Percentiles rank a stretch among this genome's conserved stretches.
These are phyloP conservation scores for Bombus balteatus DNA, from an alignment of 1,140 invertebrate genomes.

Conservation along the genomic window DNA sequence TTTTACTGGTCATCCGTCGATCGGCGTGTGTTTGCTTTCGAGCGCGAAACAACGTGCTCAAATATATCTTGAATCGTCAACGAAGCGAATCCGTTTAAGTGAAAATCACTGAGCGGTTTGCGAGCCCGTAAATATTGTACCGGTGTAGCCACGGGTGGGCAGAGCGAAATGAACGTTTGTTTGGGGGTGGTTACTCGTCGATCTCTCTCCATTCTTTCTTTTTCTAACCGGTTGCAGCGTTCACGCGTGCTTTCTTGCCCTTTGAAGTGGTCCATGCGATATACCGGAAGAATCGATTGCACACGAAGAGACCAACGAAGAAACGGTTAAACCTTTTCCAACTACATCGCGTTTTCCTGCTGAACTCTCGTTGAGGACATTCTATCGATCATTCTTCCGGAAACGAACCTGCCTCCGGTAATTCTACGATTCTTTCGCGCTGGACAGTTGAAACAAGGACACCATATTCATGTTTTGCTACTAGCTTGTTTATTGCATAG, in stretches of 20 bases:
- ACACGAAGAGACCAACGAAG: constrained; percentile 66
- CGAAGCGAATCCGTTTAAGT: constrained; percentile 65
- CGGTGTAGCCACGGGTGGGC: constrained; percentile 52
- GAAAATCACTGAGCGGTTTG: constrained; percentile 70
- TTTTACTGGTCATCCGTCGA: not conserved
- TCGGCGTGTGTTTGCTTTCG: constrained; percentile 14
- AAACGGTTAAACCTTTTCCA: constrained; percentile 64
- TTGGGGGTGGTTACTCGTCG: constrained; percentile 26
- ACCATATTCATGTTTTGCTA: not conserved
- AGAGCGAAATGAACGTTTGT: constrained; percentile 53
- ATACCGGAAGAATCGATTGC: constrained; percentile 71
- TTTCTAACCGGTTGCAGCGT: constrained; percentile 38
- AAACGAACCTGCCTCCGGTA: constrained; percentile 43
- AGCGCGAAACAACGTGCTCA: constrained; percentile 63
- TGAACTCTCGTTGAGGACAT: constrained; percentile 15
- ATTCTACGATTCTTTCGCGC: constrained; percentile 19
- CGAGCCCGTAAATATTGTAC: constrained; percentile 71
- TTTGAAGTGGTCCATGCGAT: constrained; percentile 68
- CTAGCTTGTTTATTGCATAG: not conserved
- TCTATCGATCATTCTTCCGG: constrained; percentile 35
- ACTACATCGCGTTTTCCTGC: constrained; percentile 39
- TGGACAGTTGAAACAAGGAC: constrained; percentile 20
- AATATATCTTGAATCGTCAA: constrained; percentile 67
- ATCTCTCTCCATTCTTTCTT: not conserved
- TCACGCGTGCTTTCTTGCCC: constrained; percentile 64